Evolutionary conservation across 2,113 vertebrate genomes (phyloP).

Genomic region (Callithrix jacchus): DNA sequence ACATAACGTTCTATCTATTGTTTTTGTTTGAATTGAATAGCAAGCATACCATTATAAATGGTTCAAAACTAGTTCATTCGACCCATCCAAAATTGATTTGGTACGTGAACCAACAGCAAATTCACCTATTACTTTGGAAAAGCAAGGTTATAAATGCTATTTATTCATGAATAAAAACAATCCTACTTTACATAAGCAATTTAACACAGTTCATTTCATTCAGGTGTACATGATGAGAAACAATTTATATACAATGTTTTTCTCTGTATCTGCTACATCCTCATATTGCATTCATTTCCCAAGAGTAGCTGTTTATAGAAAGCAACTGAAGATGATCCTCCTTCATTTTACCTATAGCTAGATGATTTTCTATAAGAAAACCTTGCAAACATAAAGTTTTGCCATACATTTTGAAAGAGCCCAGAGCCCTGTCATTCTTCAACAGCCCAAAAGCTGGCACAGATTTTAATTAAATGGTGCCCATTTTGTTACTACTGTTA

Average conservation of each 20-base stretch:
- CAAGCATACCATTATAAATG: neutral
- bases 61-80: neutral
- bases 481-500: neutral
- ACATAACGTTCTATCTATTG: neutral
- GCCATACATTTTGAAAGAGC: neutral
- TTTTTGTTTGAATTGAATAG: neutral
- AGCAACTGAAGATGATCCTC: neutral
- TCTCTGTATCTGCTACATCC: neutral
- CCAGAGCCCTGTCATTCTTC: neutral
- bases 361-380: neutral
- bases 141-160: slow-evolving; percentile 26
- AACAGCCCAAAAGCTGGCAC: neutral
- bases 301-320: neutral
- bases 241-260: slow-evolving; percentile 39
- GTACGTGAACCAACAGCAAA: neutral
- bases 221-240: slow-evolving; percentile 13
- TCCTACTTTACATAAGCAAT: slow-evolving; percentile 61
- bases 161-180: slow-evolving; percentile 63
- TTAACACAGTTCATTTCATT: slow-evolving; percentile 52
- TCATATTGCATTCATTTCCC: neutral
- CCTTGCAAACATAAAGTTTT: neutral
- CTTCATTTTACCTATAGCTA: neutral
- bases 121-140: slow-evolving; percentile 58
- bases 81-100: slow-evolving; percentile 36
- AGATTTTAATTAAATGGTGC: neutral